Evolutionary conservation across 1,140 invertebrate genomes (phyloP).

Genomic region (Caenorhabditis latens): DNA sequence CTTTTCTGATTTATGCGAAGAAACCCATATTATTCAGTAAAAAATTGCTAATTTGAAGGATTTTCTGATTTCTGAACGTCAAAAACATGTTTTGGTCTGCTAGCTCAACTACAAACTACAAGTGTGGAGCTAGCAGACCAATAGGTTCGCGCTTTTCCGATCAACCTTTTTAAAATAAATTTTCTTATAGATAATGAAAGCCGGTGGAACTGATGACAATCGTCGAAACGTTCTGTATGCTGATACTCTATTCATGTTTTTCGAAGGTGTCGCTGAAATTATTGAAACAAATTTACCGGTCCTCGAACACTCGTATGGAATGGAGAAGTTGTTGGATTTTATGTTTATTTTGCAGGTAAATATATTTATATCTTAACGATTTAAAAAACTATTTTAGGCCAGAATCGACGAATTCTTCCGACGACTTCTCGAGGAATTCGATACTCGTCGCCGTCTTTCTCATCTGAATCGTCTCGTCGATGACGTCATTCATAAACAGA

Average conservation of each 20-base stretch:
- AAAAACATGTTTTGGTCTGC: neutral
- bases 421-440: conserved; percentile 77
- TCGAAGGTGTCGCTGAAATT: conserved; percentile 88
- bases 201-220: conserved; percentile 82
- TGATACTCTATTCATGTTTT: conserved; percentile 86
- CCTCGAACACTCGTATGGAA: conserved; percentile 92
- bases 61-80: too few relatives aligned
- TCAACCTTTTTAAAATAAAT: too few relatives aligned
- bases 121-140: neutral
- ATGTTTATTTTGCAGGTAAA: conserved; percentile 73
- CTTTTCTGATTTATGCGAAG: too few relatives aligned
- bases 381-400: conserved; percentile 50
- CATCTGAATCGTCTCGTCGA: conserved; percentile 83
- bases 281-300: conserved; percentile 92
- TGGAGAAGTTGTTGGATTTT: conserved; percentile 70
- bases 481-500: conserved; percentile 82
- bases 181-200: conserved; percentile 71
- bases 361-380: neutral
- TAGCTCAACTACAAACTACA: neutral
- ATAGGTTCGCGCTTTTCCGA: neutral
- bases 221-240: conserved; percentile 85
- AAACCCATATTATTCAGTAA: too few relatives aligned
- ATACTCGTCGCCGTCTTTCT: conserved; percentile 88
- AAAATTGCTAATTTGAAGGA: too few relatives aligned
- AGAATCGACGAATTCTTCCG: conserved; percentile 81